Conservation (phyloP, 2,113 vertebrate genomes). For the Balaenoptera acutorostrata region DNA sequence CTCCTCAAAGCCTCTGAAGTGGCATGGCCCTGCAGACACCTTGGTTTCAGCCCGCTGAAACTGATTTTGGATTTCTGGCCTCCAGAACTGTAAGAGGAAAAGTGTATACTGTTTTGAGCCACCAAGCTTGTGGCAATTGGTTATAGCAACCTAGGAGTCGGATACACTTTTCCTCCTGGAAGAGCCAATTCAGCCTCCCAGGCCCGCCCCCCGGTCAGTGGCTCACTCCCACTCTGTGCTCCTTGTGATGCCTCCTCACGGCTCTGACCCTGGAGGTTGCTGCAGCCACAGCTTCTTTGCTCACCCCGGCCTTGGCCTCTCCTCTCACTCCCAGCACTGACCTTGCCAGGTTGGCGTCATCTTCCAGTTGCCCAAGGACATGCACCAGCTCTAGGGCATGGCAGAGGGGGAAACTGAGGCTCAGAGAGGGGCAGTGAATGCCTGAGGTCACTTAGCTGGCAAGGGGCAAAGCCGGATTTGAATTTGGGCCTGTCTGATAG, state of each 20-base stretch:
- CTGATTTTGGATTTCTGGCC: background rate
- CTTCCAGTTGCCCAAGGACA: background rate
- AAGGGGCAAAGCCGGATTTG: background rate
- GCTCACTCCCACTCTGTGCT: no score
- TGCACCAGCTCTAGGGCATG: background rate
- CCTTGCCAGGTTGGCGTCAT: background rate
- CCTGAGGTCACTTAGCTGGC: background rate
- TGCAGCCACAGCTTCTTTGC: background rate
- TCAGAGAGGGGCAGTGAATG: background rate
- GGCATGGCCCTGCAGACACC: background rate
- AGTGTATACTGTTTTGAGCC: background rate
- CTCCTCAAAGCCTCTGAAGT: background rate
- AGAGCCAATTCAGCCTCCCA: background rate
- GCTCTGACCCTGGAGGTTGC: background rate
- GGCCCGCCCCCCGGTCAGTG: fast-evolving
- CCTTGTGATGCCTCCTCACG: background rate
- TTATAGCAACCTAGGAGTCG: background rate
- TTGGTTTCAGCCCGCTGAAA: background rate
- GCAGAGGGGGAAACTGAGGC: background rate
- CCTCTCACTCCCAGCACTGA: background rate
- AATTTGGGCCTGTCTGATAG: background rate
- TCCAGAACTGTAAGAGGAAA: background rate
- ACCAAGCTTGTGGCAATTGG: background rate
- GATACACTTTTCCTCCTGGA: background rate
- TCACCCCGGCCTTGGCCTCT: background rate